Evolutionary conservation across 1,140 invertebrate genomes (phyloP).

Genomic region (Drosophila murphyi): DNA sequence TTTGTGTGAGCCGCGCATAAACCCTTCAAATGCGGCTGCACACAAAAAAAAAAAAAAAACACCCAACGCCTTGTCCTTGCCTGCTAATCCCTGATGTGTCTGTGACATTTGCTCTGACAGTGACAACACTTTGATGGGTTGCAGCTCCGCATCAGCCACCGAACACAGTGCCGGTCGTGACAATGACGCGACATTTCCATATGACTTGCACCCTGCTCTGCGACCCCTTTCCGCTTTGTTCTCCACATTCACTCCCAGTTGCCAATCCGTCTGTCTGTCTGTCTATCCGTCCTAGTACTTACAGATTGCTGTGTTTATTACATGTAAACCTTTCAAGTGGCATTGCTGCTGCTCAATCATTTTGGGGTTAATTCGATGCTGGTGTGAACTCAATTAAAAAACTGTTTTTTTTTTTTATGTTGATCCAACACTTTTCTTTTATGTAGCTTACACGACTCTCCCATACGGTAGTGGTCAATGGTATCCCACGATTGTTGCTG

Average conservation of each 20-base stretch:
- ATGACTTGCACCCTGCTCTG: conserved; percentile 11
- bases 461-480: background rate
- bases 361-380: conserved; percentile 58
- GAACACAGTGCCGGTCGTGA: conserved; percentile 34
- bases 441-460: background rate
- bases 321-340: conserved; percentile 60
- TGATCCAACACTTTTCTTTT: background rate
- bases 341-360: conserved; percentile 53
- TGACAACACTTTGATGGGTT: conserved; percentile 84
- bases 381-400: conserved; percentile 71
- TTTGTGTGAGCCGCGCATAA: conserved; percentile 73
- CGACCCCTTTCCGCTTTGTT: background rate
- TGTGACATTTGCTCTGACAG: conserved; percentile 83
- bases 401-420: conserved; percentile 24
- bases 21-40: conserved; percentile 68
- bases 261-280: background rate
- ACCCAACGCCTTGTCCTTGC: conserved; percentile 47
- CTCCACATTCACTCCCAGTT: background rate
- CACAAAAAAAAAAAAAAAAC: background rate
- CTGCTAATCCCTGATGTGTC: conserved; percentile 83
- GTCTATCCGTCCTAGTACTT: conserved; percentile 14
- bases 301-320: conserved; percentile 38
- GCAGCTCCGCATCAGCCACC: conserved; percentile 32
- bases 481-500: conserved; percentile 24
- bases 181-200: conserved; percentile 66